A percentile compares a stretch with the other conserved stretches of the same genome.
phyloP scores from a whole-genome alignment of 2,113 vertebrate genomes.

The Panthera uncia region DNA sequence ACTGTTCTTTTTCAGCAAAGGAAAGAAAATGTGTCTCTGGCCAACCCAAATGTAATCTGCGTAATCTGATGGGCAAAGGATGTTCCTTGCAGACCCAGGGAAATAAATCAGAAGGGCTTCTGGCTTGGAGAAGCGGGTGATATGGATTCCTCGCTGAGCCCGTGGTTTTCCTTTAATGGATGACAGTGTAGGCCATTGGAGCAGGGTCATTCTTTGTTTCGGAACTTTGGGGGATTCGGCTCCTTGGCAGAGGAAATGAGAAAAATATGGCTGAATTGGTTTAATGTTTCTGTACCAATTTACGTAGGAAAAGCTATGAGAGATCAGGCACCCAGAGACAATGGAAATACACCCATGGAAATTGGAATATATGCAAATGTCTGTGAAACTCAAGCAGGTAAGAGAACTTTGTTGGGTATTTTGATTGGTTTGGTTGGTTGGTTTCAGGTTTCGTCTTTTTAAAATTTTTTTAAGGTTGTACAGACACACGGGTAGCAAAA shows the following conservation, averaged over 20 bases:
- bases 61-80: not conserved
- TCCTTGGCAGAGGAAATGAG: not conserved
- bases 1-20: not conserved
- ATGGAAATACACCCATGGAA: not conserved
- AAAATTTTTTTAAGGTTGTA: not conserved
- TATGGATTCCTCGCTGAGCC: not conserved
- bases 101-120: not conserved
- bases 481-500: not conserved
- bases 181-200: not conserved
- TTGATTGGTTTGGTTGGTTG: not conserved
- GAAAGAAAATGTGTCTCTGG: not conserved
- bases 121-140: not conserved
- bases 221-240: not conserved
- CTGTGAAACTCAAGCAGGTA: not conserved
- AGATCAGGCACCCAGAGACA: not conserved
- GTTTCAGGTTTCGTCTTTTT: not conserved
- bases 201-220: not conserved
- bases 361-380: not conserved
- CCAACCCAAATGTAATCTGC: not conserved
- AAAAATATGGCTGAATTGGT: not conserved
- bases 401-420: not conserved
- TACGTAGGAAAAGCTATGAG: constrained; percentile 43
- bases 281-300: not conserved
- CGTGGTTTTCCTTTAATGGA: not conserved
- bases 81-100: not conserved